Base-by-base conservation (phyloP, 2,888 invertebrate genomes). In the Hyppa rectilinea region DNA sequence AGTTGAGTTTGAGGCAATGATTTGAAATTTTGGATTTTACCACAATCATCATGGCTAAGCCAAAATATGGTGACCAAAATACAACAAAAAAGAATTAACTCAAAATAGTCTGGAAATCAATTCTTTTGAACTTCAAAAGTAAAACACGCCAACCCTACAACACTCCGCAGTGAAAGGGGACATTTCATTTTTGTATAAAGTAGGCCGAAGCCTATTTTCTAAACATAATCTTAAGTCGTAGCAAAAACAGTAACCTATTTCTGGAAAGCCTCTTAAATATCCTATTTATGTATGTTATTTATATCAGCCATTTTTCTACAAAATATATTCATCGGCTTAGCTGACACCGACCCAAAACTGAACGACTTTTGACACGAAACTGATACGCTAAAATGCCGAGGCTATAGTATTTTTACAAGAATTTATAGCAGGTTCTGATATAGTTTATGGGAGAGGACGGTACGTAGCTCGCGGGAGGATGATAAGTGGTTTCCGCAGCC, bases 401-500 rank as follows among this genome's bases (percentile, higher is more conserved):
- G n/a, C 47, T 49, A 50, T 55, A 80, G 60, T 58, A 71, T 79
- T 76, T 83, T 83, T 53, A 56, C 47, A 43, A 34, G 49, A 69
- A 84, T 82, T 78, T 69, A 83, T 80, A 47, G 60, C 49, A 38
- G 55, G 26, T 40, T 60, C 58, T 47, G 70, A 23, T 65, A 70
- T 65, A 65, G 69, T 75, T 75, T 78, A 84, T 73, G 80, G 50
- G 52, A 6, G n/a, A 81, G 78, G 63, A 60, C 68, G 76, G 62
- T 40, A 40, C 49, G 65, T 6, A 29, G 38, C 38, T 34, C 58
- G 83, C 45, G 67, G 66, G 47, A 68, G 58, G 56, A 70, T 82
- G 83, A 83, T 83, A 78, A 84, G 80, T 82, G 64, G 72, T 69
- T 84, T 84, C 82, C 83, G 78, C 56, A 67, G 47, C 55, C 82